These are phyloP conservation scores for Anguilla obscura DNA, from an alignment of 2,797 vertebrate species.

Conservation along the genomic window DNA sequence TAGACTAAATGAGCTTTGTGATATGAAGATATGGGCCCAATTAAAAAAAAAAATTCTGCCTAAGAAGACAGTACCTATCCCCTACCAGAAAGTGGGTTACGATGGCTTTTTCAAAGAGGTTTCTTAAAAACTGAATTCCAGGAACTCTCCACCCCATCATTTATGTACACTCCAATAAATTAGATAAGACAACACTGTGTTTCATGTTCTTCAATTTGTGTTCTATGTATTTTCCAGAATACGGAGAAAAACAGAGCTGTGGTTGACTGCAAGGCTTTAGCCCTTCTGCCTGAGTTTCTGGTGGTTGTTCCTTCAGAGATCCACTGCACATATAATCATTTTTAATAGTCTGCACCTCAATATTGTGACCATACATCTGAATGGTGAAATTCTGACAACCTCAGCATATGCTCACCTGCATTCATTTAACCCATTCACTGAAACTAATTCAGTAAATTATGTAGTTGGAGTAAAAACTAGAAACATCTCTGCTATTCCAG, in stretches of 20 bases:
- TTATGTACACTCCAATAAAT: not conserved
- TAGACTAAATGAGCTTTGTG: not conserved
- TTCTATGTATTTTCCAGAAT: too few species aligned
- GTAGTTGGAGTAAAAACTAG: not conserved
- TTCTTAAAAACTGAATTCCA: not conserved
- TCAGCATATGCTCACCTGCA: not conserved
- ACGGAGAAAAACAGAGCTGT: too few species aligned
- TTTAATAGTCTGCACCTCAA: not conserved
- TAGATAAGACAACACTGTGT: too few species aligned
- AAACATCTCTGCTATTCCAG: not conserved
- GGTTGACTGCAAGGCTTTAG: not conserved
- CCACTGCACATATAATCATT: not conserved
- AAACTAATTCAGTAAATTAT: not conserved
- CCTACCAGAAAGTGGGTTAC: not conserved
- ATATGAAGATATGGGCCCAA: not conserved
- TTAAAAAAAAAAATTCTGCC: too few species aligned
- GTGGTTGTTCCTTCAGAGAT: not conserved
- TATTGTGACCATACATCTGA: not conserved
- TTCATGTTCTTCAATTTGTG: too few species aligned
- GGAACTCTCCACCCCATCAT: not conserved
- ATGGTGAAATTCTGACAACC: not conserved
- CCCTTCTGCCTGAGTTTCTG: not conserved
- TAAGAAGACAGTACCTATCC: too few species aligned
- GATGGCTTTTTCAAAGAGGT: not conserved
- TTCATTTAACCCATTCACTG: not conserved